Percentiles rank a stretch among this genome's conserved stretches.
phyloP scores from a whole-genome alignment of 2,797 vertebrate species.

The Rhinoraja longicauda region DNA sequence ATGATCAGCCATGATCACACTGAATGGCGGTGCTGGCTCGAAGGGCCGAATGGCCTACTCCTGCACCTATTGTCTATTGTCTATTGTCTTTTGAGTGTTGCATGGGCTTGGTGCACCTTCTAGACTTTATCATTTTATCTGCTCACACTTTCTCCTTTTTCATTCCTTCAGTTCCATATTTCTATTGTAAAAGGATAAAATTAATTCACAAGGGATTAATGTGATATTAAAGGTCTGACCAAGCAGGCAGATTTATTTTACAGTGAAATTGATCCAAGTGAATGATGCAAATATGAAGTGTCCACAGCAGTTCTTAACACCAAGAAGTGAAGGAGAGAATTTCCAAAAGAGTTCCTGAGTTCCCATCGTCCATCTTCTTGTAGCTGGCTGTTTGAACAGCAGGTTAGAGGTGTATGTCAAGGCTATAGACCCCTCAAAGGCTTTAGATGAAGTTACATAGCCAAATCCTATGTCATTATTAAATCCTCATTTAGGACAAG shows the following conservation, averaged over 20 bases:
- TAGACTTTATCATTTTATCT: neutral
- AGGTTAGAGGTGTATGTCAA: no score
- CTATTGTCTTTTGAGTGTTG: no score
- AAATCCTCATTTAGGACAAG: no score
- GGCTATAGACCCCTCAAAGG: no score
- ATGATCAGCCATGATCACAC: no score
- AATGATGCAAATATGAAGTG: neutral
- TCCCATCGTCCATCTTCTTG: neutral
- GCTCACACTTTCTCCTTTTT: neutral
- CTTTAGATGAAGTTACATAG: no score
- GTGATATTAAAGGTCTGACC: neutral
- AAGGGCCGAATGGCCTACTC: no score
- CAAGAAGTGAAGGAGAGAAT: neutral
- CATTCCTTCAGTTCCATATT: neutral
- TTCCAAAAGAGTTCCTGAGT: neutral
- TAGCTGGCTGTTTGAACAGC: no score
- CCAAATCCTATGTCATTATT: no score
- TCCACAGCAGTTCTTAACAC: neutral
- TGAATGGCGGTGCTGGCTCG: no score
- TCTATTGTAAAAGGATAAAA: neutral
- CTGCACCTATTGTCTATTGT: no score
- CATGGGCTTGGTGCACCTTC: neutral
- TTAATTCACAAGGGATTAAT: neutral
- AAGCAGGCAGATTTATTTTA: neutral
- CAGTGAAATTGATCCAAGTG: neutral